Conservation (phyloP, 2,797 vertebrate species). For the Hyperoplus lanceolatus region DNA sequence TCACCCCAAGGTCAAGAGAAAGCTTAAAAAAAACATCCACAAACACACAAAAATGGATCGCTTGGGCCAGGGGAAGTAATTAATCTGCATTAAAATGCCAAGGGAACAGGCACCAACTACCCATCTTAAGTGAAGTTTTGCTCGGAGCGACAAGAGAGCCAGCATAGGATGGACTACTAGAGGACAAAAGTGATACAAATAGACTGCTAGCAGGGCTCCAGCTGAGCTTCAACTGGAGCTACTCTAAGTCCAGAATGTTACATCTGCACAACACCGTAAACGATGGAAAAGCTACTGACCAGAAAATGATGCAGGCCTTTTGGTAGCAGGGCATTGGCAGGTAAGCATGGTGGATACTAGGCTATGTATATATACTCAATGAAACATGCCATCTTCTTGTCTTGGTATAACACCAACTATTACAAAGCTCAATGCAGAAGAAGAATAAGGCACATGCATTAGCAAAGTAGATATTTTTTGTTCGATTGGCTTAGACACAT, state of each 20-base stretch:
- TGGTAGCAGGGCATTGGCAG: neutral
- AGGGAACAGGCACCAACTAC: constrained; percentile 74
- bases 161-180: constrained; percentile 57
- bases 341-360: neutral
- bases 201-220: constrained; percentile 31
- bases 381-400: neutral
- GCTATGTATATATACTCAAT: neutral
- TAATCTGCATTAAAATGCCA: constrained; percentile 89
- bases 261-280: constrained; percentile 15
- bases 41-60: constrained; percentile 90
- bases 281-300: neutral
- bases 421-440: neutral
- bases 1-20: constrained; percentile 90
- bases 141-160: constrained; percentile 68
- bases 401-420: neutral
- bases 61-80: constrained; percentile 86
- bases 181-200: constrained; percentile 64
- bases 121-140: constrained; percentile 70
- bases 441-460: neutral
- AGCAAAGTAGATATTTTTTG: neutral
- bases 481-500: neutral
- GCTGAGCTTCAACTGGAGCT: constrained; percentile 13
- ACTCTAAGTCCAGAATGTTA: constrained; percentile 2
- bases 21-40: constrained; percentile 87
- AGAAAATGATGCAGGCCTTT: neutral